Percentiles rank a stretch among this genome's conserved stretches.
phyloP scores from a whole-genome alignment of 1,140 invertebrate species.

The Aphaenogaster ashmeadi region DNA sequence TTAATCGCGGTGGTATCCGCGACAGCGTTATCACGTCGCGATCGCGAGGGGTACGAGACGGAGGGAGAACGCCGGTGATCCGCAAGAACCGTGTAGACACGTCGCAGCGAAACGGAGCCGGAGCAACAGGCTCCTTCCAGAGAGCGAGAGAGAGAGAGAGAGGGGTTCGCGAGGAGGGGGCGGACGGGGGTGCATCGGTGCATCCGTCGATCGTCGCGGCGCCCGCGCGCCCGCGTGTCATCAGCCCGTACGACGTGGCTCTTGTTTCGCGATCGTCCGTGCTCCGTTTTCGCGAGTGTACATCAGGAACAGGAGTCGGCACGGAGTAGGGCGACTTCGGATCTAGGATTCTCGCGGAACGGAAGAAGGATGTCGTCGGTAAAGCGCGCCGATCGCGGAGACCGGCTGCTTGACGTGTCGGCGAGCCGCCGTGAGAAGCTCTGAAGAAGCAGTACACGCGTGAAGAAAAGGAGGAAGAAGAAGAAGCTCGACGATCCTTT shows the following conservation, averaged over 20 bases:
- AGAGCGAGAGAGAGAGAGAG: slow-evolving; percentile 48
- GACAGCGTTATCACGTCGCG: slow-evolving; percentile 26
- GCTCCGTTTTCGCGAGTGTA: slow-evolving; percentile 50
- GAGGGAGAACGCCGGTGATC: slow-evolving; percentile 39
- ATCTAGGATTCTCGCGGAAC: slow-evolving; percentile 1
- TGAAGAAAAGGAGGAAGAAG: slow-evolving; percentile 38
- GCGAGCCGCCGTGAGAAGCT: slow-evolving; percentile 23
- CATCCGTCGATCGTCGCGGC: slow-evolving; percentile 63
- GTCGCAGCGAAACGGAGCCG: slow-evolving; percentile 55
- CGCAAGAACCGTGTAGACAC: slow-evolving; percentile 52
- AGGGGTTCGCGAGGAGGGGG: slow-evolving; percentile 14
- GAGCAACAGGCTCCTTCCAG: slow-evolving; percentile 59
- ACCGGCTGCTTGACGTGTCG: slow-evolving; percentile 45
- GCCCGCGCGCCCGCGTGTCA: slow-evolving; percentile 53
- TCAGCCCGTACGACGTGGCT: slow-evolving; percentile 42
- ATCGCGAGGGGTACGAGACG: slow-evolving; percentile 23
- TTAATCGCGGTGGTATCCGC: slow-evolving; percentile 33
- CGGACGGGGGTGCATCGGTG: slow-evolving; percentile 30
- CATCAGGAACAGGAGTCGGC: background rate
- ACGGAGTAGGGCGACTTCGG: background rate
- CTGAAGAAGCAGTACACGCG: slow-evolving; percentile 39
- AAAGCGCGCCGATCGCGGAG: slow-evolving; percentile 26
- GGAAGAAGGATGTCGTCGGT: slow-evolving; percentile 27
- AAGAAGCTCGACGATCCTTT: slow-evolving; percentile 53
- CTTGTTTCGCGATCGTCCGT: slow-evolving; percentile 11